Conservation (phyloP, 2,113 vertebrate species). For the Otolemur garnettii region DNA sequence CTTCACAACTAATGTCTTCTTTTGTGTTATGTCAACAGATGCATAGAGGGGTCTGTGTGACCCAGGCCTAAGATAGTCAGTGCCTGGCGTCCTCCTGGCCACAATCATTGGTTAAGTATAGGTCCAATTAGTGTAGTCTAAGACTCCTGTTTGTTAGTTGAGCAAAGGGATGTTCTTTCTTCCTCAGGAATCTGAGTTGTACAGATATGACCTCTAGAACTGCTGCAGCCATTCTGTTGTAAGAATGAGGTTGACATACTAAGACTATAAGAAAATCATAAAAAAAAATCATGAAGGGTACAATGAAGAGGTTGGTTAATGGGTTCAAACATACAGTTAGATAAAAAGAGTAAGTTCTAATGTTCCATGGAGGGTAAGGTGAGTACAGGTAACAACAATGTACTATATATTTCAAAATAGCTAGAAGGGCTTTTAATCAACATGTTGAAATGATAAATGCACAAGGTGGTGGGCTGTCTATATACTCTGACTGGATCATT, state of each 20-base stretch:
- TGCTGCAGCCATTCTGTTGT: neutral
- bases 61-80: neutral
- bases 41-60: neutral
- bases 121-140: neutral
- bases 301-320: too few relatives aligned
- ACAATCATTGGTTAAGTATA: neutral
- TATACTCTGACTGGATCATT: too few relatives aligned
- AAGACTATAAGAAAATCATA: neutral
- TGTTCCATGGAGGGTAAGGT: too few relatives aligned
- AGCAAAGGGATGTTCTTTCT: constrained; percentile 5
- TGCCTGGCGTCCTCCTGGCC: neutral
- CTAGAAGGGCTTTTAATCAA: too few relatives aligned
- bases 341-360: too few relatives aligned
- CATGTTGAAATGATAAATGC: too few relatives aligned
- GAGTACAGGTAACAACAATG: too few relatives aligned
- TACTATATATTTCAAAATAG: too few relatives aligned
- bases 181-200: neutral
- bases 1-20: neutral
- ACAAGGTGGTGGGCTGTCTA: too few relatives aligned
- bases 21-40: constrained; percentile 1
- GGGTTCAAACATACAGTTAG: too few relatives aligned
- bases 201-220: neutral
- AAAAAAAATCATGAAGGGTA: neutral
- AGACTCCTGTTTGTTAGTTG: neutral
- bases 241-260: neutral